Evolutionary conservation across 2,113 vertebrate species (phyloP).

Genomic region (Sakesphorus luctuosus): DNA sequence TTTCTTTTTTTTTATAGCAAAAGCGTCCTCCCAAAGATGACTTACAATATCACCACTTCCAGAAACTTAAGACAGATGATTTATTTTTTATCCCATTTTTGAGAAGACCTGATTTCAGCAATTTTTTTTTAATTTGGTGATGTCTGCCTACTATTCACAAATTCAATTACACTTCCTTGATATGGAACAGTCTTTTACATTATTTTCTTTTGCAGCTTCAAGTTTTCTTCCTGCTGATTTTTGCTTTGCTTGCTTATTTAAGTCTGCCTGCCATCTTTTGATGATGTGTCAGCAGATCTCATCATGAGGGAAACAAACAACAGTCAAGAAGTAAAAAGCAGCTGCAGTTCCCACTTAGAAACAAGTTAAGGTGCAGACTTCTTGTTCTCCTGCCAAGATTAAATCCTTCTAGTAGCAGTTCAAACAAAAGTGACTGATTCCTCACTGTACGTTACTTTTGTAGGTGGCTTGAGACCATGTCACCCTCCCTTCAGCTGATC

Average conservation of each 20-base stretch:
- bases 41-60: background rate
- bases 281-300: slow-evolving; percentile 59
- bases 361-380: background rate
- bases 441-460: background rate
- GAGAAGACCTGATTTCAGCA: slow-evolving; percentile 5
- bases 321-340: background rate
- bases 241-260: slow-evolving; percentile 63
- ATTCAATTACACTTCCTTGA: slow-evolving; percentile 59
- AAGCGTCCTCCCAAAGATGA: background rate
- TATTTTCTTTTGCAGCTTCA: slow-evolving; percentile 54
- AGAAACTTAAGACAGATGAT: slow-evolving; percentile 28
- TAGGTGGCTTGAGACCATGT: background rate
- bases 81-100: background rate
- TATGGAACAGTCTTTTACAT: slow-evolving; percentile 40
- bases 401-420: background rate
- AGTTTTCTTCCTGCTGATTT: slow-evolving; percentile 55
- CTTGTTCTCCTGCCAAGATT: background rate
- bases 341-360: slow-evolving; percentile 1
- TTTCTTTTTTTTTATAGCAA: background rate
- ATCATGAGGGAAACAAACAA: background rate
- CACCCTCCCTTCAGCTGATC: background rate
- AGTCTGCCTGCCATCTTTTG: slow-evolving; percentile 13
- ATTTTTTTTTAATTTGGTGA: background rate
- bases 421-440: background rate
- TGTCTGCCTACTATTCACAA: slow-evolving; percentile 36